Percentiles rank a stretch among this genome's conserved stretches.
These are phyloP conservation scores for Chrysochloris asiatica DNA, from an alignment of 2,113 vertebrate species.

Conservation along the genomic window DNA sequence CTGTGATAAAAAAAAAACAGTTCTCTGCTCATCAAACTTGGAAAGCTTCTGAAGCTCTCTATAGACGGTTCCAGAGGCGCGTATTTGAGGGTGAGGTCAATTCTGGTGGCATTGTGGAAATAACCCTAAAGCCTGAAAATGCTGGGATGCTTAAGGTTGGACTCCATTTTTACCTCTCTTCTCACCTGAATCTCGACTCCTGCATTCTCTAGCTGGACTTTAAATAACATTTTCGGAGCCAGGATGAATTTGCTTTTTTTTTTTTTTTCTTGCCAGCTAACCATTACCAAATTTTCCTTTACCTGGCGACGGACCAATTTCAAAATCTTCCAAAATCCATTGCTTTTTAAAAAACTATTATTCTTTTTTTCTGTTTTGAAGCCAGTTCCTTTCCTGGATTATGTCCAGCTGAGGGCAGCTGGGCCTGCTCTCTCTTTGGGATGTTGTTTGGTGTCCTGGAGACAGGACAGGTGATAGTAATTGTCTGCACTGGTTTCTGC, in stretches of 20 bases:
- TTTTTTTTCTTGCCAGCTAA: constrained; percentile 92
- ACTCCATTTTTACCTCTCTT: constrained; percentile 97
- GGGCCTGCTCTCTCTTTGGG: constrained; percentile 71
- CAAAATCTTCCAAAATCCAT: constrained; percentile 96
- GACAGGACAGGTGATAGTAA: background rate
- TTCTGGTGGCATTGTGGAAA: constrained; percentile 93
- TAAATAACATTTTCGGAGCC: constrained; percentile 97
- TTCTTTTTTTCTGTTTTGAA: constrained; percentile 80
- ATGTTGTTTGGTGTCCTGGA: constrained; percentile 30
- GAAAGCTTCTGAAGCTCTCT: constrained; percentile 93
- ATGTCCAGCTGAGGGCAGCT: constrained; percentile 64
- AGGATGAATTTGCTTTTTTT: constrained; percentile 95
- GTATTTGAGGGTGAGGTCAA: constrained; percentile 96
- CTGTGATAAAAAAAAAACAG: constrained; percentile 83
- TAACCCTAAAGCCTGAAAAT: constrained; percentile 97
- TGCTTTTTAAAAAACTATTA: constrained; percentile 81
- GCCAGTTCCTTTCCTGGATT: constrained; percentile 75
- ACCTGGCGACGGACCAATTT: constrained; percentile 95
- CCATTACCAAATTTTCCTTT: constrained; percentile 99
- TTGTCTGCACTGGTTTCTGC: constrained; percentile 53
- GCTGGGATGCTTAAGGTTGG: constrained; percentile 97
- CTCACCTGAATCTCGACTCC: constrained; percentile 96
- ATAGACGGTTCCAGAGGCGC: constrained; percentile 95
- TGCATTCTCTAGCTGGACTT: constrained; percentile 96
- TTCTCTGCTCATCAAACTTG: constrained; percentile 91